Evolutionary conservation across 2,797 vertebrate genomes (phyloP).

Genomic region (Pantherophis alleghaniensis): DNA sequence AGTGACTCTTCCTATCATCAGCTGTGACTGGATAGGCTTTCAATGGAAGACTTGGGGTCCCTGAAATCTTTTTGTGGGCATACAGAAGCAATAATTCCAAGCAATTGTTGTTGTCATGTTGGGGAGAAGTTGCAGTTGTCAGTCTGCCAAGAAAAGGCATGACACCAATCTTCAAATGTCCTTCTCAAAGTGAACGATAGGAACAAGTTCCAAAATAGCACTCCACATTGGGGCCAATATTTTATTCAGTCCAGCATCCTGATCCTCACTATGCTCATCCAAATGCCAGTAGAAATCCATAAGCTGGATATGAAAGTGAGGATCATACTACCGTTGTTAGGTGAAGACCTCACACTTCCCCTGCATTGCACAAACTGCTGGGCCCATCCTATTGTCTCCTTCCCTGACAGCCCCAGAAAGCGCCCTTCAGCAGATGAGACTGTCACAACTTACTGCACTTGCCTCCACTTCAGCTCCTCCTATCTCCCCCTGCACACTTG

Average conservation of each 20-base stretch:
- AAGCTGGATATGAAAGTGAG: neutral
- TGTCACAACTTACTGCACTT: neutral
- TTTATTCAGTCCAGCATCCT: neutral
- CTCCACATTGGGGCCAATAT: neutral
- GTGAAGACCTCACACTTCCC: neutral
- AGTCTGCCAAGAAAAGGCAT: neutral
- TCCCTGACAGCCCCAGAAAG: neutral
- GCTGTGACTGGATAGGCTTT: rapidly evolving
- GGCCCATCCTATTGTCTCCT: neutral
- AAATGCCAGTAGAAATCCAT: neutral
- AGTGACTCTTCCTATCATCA: neutral
- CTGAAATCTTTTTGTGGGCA: neutral
- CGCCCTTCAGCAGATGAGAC: neutral
- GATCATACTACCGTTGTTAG: neutral
- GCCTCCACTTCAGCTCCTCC: neutral
- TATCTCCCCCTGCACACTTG: neutral
- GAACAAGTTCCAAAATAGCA: neutral
- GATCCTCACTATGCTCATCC: neutral
- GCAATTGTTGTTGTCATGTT: neutral
- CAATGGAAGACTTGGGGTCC: rapidly evolving
- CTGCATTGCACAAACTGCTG: neutral
- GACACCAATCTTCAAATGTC: neutral
- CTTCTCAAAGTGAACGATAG: neutral
- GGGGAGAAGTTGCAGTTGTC: neutral
- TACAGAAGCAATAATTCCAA: neutral